Base-by-base conservation (phyloP, 2,888 invertebrate genomes). In the Proisotoma minuta region DNA sequence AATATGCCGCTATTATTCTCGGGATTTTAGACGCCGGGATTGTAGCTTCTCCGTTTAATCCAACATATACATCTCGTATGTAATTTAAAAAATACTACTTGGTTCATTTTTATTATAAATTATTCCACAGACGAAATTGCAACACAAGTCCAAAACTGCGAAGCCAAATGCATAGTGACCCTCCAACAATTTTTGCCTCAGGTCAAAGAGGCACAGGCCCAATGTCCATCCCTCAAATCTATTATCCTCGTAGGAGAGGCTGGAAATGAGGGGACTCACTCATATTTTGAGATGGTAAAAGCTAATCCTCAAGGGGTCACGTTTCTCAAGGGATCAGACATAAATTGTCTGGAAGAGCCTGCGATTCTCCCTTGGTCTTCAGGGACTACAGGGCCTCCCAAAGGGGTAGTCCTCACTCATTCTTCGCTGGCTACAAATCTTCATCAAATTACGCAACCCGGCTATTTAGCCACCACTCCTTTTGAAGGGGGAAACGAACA, bases 91-190 rank as follows among this genome's bases (percentile, higher is more conserved):
- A 27, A 4, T 26, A 18, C 15, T 23, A 50, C 34, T 8, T 34
- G 34, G 60, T 51, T 39, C 23, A 60, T 59, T 60, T 57, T 28
- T 24, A 50, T 57, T 22, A 48, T 51, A 29, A 53, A 24, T 59
- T 43, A 34, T 34, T 54, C 4, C 4, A 34, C 79, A 88, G 89
- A 84, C 71, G 89, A 89, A 82, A 84, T 89, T 47, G 76, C 79
- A 4, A 83, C 84, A 49, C 89, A 89, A 76, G 66, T 86, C 20
- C 75, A 78, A 5, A 80, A 82, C 67, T 85, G 86, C 15, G 78
- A 81, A n/a, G 83, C 85, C 1, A 87, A 86, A 77, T 79, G 83
- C 2, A 75, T 88, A 1, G 78, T 89, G 22, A 85, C 87, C 1
- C 78, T 82, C 20, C 78, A 80, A 8, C 26, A 59, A 26, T 57